Base-by-base conservation (phyloP, 2,797 vertebrate genomes). In the Carapus acus region DNA sequence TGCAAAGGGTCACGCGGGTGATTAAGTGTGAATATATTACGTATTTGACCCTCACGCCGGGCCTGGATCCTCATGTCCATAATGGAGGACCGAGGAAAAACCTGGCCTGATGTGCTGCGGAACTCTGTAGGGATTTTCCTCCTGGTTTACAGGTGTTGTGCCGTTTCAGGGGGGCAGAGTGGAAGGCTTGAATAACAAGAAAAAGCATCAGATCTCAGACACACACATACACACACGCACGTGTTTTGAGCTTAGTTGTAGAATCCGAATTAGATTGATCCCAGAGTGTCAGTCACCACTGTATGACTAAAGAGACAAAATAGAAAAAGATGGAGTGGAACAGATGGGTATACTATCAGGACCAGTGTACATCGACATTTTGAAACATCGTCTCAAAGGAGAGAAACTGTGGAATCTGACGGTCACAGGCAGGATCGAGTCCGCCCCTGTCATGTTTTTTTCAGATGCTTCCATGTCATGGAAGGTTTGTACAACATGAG, bases 401-500 rank as follows among this genome's bases (percentile, higher is more conserved):
- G n/a, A n/a, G n/a, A n/a, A n/a, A n/a, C n/a, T n/a, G n/a, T n/a
- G n/a, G n/a, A n/a, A n/a, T n/a, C n/a, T n/a, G n/a, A n/a, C n/a
- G n/a, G n/a, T n/a, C n/a, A n/a, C n/a, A n/a, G n/a, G n/a, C n/a
- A n/a, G n/a, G n/a, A n/a, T n/a, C n/a, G n/a, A n/a, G n/a, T n/a
- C n/a, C n/a, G n/a, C n/a, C n/a, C n/a, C n/a, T n/a, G n/a, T n/a
- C n/a, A n/a, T 49, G 17, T 49, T 49, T 55, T 75, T 34, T 63
- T 75, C n/a, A 31, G 43, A 11, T 27, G 14, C 48, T 46, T 51
- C 55, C 78, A 87, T 85, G 77, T 85, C 41, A 78, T 85, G 65
- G 54, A 78, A 9, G 65, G 43, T 46, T 16, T 80, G 54, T 87
- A 77, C 68, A 74, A 62, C 43, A 49, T 84, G 21, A 71, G 47